Evolutionary conservation across 2,113 vertebrate genomes (phyloP).

Genomic region (Osmerus eperlanus): DNA sequence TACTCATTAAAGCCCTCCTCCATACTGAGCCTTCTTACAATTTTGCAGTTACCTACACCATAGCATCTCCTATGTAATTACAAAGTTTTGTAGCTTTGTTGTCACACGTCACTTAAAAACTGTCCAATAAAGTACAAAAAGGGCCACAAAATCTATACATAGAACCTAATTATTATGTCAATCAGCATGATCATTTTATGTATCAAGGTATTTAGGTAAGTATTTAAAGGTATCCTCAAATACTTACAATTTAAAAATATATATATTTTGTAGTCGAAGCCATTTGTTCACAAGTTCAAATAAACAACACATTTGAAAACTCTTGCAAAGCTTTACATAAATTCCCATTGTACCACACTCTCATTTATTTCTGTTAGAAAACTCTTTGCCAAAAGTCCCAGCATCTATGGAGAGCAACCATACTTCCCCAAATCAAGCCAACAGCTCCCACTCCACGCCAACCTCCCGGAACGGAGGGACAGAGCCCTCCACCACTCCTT

Average conservation of each 20-base stretch:
- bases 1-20: not conserved
- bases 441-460: conserved; percentile 84
- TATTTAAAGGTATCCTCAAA: too few species aligned
- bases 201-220: too few species aligned
- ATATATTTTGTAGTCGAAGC: too few species aligned
- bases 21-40: not conserved
- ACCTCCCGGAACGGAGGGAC: conserved; percentile 87
- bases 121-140: not conserved
- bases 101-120: too few species aligned
- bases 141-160: not conserved
- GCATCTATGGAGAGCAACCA: conserved; percentile 81
- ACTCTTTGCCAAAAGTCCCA: conserved; percentile 96
- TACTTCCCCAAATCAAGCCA: conserved; percentile 87
- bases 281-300: too few species aligned
- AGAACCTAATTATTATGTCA: too few species aligned
- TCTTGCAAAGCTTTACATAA: not conserved
- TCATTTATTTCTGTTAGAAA: conserved; percentile 78
- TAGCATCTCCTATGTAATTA: too few species aligned
- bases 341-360: not conserved
- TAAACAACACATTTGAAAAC: too few species aligned
- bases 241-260: too few species aligned
- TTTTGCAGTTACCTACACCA: too few species aligned
- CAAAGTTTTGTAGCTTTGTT: too few species aligned
- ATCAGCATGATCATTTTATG: too few species aligned
- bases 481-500: conserved; percentile 83